These are phyloP conservation scores for Ectobius pallidus DNA, from an alignment of 2,888 invertebrate species.

Conservation along the genomic window DNA sequence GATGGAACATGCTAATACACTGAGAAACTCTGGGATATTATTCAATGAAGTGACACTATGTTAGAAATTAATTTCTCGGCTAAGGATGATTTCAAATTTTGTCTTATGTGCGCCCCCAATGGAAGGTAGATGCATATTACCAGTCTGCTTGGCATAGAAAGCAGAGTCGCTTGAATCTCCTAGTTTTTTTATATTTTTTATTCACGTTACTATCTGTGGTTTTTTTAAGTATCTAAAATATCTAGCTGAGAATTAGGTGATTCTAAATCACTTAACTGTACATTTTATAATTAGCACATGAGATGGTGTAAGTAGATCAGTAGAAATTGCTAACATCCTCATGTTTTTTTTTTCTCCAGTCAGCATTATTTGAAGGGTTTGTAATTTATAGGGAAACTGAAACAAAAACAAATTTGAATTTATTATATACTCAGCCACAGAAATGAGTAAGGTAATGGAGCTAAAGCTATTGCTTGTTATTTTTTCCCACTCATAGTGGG, in stretches of 20 bases:
- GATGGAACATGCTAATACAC: background rate
- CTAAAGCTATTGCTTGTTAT: background rate
- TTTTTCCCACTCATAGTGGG: background rate
- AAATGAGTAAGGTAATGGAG: background rate
- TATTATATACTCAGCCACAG: background rate
- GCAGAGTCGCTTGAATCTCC: background rate
- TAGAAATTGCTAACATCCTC: background rate
- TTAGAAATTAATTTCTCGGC: conserved; percentile 6
- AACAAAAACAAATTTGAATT: background rate
- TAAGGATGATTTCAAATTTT: conserved; percentile 11
- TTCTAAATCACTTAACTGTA: background rate
- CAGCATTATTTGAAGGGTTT: background rate
- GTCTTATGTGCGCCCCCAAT: background rate
- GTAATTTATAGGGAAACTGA: background rate
- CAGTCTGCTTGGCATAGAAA: background rate
- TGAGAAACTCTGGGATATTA: conserved; percentile 14
- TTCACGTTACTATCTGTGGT: background rate
- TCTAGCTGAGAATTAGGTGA: background rate
- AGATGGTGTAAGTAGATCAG: background rate
- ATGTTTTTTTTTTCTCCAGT: background rate
- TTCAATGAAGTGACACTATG: conserved; percentile 10
- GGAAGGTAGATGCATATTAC: background rate
- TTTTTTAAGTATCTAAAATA: background rate
- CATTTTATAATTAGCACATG: background rate
- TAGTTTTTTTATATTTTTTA: background rate